Percentiles rank a stretch among this genome's conserved stretches.
These are phyloP conservation scores for Cataglyphis albicans DNA, from an alignment of 2,888 invertebrate genomes.

Conservation along the genomic window DNA sequence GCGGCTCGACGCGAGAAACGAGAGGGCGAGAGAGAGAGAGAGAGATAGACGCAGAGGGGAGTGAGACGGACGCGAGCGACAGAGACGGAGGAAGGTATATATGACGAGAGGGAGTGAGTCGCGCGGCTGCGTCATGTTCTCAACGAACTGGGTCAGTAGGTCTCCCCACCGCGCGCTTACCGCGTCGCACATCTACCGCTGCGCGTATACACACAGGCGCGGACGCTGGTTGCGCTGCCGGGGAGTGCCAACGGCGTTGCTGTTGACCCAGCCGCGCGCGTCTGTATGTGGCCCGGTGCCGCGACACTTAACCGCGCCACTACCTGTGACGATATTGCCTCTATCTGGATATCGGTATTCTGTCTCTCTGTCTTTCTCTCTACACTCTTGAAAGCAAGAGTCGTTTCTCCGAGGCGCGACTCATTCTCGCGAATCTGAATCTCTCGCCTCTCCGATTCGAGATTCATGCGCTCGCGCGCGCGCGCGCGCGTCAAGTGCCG, in stretches of 20 bases:
- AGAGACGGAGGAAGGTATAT: slow-evolving; percentile 65
- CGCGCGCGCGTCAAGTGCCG: too few relatives aligned
- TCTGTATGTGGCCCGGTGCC: slow-evolving; percentile 69
- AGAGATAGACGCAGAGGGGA: slow-evolving; percentile 30
- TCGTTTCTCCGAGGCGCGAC: slow-evolving; percentile 66
- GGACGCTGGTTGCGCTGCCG: slow-evolving; percentile 74
- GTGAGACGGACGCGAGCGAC: slow-evolving; percentile 59
- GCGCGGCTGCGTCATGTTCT: slow-evolving; percentile 86
- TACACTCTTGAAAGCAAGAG: slow-evolving; percentile 80
- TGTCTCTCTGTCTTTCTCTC: slow-evolving; percentile 20
- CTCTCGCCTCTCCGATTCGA: neutral
- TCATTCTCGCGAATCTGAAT: slow-evolving; percentile 42
- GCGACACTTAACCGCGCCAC: slow-evolving; percentile 71
- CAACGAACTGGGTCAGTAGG: slow-evolving; percentile 94
- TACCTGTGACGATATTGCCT: slow-evolving; percentile 55
- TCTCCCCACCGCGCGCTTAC: slow-evolving; percentile 87
- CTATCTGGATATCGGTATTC: neutral
- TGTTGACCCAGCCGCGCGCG: slow-evolving; percentile 82
- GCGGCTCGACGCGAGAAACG: slow-evolving; percentile 54
- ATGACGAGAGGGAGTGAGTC: slow-evolving; percentile 80
- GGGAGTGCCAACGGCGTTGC: slow-evolving; percentile 85
- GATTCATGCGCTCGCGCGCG: neutral
- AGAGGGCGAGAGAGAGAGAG: slow-evolving; percentile 57
- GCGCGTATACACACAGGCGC: slow-evolving; percentile 61
- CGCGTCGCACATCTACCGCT: slow-evolving; percentile 72